These are phyloP conservation scores for Ptiloglossa arizonensis DNA, from an alignment of 1,140 invertebrate species.

Conservation along the genomic window DNA sequence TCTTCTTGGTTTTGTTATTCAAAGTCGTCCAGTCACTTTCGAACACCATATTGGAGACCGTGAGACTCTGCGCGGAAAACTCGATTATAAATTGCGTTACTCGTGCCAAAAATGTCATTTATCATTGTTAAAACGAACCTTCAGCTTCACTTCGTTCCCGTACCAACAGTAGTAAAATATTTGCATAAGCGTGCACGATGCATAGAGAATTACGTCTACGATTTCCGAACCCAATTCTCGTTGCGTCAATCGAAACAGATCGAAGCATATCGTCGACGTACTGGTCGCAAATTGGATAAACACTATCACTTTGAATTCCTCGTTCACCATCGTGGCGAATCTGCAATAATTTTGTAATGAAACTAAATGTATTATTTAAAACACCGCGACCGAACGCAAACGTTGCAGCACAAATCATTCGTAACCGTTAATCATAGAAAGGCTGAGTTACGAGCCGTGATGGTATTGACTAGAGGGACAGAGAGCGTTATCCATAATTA, in stretches of 20 bases:
- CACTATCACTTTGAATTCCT: slow-evolving; percentile 44
- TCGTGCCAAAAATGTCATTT: neutral
- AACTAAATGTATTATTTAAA: too few species aligned
- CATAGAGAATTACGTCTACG: slow-evolving; percentile 48
- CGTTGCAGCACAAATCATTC: too few species aligned
- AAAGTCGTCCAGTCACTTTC: slow-evolving; percentile 28
- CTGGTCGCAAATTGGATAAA: slow-evolving; percentile 52
- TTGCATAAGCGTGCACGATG: slow-evolving; percentile 62
- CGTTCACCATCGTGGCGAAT: slow-evolving; percentile 40
- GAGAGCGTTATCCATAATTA: too few species aligned
- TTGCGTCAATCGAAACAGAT: slow-evolving; percentile 47
- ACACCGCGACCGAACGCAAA: too few species aligned
- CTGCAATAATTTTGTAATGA: too few species aligned
- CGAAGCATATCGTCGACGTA: slow-evolving; percentile 47
- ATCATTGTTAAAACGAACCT: slow-evolving; percentile 12
- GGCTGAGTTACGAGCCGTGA: too few species aligned
- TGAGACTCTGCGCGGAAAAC: slow-evolving; percentile 15
- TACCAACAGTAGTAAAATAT: slow-evolving; percentile 83
- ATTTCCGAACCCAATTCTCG: slow-evolving; percentile 75
- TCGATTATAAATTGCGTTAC: neutral
- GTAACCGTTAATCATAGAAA: too few species aligned
- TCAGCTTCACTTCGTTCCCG: slow-evolving; percentile 81
- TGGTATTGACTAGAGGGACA: too few species aligned
- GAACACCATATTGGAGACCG: slow-evolving; percentile 33
- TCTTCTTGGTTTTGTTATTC: neutral